Evolutionary conservation across 53 echinoderm and acorn worm species (phyloP), one percentile per base, ranked within the genome.

Genomic region (Echinarachnius parma): DNA sequence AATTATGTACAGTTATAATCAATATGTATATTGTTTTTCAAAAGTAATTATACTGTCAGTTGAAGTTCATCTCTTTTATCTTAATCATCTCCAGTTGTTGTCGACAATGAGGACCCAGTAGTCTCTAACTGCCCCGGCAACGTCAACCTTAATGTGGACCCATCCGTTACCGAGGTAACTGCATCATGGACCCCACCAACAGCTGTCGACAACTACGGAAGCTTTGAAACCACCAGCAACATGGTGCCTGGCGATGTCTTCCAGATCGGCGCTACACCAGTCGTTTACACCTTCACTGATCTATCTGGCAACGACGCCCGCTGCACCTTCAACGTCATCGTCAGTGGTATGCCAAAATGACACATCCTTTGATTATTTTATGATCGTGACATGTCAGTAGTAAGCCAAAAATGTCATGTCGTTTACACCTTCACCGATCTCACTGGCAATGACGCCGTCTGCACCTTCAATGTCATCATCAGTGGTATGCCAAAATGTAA

Each of bases 391-490:
- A n/a, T n/a, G n/a, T n/a, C n/a, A n/a, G n/a, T n/a, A n/a, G n/a
- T n/a, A n/a, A n/a, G n/a, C n/a, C n/a, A n/a, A n/a, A n/a, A n/a
- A n/a, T n/a, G n/a, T n/a, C 60, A 58, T 9, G 86, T 86, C 15
- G 69, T 60, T 18, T 86, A 86, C 77, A 81, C 65, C 42, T 86
- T 81, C 64, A 79, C 53, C 11, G 86, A 86, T 15, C 31, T 55
- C 0, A 19, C 53, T 8, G 81, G 81, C 11, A 86, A 86, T 28
- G 0, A 29, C 1, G 81, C 76, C 2, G 61, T 30, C 18, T 60
- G 66, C 11, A 61, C 67, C 13, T 81, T 86, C 59, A 53, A 19
- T 2, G 69, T 86, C 0, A 67, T 47, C 24, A 25, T 86, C 39
- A 48, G 31, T 33, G 55, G 72, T 71, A 69, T 14, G 52, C n/a